A percentile compares a stretch with the other conserved stretches of the same genome.
phyloP scores from a whole-genome alignment of 2,888 invertebrate species.

The Ariolimax columbianus region DNA sequence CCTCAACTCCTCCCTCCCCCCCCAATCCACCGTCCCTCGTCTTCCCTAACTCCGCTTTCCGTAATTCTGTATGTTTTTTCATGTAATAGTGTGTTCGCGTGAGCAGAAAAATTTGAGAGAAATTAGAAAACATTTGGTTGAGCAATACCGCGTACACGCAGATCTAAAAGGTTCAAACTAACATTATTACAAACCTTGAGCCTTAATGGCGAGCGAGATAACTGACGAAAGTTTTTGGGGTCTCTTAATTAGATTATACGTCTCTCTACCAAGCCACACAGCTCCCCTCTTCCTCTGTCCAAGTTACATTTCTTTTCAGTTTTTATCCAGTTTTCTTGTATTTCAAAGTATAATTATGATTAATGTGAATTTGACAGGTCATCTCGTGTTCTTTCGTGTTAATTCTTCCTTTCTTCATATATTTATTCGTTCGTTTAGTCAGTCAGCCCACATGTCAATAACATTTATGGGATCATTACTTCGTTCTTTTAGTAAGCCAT shows the following conservation, averaged over 20 bases:
- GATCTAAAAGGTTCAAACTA: neutral
- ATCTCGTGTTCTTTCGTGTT: neutral
- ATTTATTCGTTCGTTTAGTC: no score
- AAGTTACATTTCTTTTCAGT: neutral
- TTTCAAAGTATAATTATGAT: neutral
- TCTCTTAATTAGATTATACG: neutral
- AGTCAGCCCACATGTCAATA: no score
- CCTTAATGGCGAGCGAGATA: neutral
- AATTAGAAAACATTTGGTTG: neutral
- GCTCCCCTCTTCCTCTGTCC: neutral
- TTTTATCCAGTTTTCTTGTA: neutral
- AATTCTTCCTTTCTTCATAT: neutral
- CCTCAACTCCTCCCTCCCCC: slow-evolving; percentile 9
- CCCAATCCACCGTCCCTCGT: slow-evolving; percentile 19
- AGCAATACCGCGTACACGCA: neutral
- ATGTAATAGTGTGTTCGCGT: neutral
- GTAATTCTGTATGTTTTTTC: neutral
- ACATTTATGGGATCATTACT: no score
- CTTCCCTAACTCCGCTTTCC: neutral
- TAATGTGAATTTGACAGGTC: neutral
- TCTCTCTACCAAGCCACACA: neutral
- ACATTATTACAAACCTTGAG: neutral
- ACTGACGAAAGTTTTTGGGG: neutral
- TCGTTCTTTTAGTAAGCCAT: no score
- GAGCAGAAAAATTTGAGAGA: neutral